Conservation (phyloP, 2,888 invertebrate species). For the Yponomeuta sedellus region DNA sequence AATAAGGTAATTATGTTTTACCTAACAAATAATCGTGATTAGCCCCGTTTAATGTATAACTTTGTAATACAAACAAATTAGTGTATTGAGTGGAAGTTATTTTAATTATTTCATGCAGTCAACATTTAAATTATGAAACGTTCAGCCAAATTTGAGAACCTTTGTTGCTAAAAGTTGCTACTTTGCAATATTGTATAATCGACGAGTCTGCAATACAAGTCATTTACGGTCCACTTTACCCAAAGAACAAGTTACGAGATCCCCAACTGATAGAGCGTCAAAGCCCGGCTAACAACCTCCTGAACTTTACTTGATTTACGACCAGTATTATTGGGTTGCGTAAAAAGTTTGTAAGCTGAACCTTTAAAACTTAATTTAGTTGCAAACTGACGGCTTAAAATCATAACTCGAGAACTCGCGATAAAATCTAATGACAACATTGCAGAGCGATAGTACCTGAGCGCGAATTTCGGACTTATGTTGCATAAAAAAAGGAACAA, state of each 20-base stretch:
- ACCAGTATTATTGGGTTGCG: neutral
- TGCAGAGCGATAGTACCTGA: neutral
- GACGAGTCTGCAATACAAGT: neutral
- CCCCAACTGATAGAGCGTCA: neutral
- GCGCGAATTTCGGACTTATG: neutral
- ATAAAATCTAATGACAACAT: neutral
- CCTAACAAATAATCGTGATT: too few relatives aligned
- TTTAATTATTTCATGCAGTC: too few relatives aligned
- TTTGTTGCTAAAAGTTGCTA: too few relatives aligned
- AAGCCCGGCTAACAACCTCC: neutral
- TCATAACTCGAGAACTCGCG: neutral
- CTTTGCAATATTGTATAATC: too few relatives aligned
- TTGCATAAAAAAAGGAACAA: neutral
- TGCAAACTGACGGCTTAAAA: neutral
- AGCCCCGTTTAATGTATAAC: too few relatives aligned
- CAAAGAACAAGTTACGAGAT: neutral
- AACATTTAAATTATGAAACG: too few relatives aligned
- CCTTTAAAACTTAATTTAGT: neutral
- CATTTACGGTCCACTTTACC: neutral
- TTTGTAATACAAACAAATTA: too few relatives aligned
- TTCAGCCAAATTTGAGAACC: too few relatives aligned
- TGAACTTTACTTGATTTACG: slow-evolving; percentile 3
- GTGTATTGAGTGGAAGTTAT: too few relatives aligned
- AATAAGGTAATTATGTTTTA: too few relatives aligned
- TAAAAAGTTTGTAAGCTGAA: neutral